Conservation (phyloP, 2,888 invertebrate genomes). For the Synergus japonicus region DNA sequence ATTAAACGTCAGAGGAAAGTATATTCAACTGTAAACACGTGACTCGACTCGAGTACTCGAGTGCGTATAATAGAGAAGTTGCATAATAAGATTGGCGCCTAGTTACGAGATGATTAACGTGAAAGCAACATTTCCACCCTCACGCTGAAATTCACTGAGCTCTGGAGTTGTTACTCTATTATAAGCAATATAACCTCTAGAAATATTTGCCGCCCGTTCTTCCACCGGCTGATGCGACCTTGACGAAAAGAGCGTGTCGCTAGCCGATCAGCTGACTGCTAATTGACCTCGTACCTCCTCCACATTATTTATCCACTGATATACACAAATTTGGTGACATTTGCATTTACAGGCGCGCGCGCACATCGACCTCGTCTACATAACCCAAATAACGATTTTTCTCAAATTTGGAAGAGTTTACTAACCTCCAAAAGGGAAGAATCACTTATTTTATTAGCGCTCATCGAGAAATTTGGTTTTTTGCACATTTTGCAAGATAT, state of each 20-base stretch:
- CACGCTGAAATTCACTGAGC: not conserved
- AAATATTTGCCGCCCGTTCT: conserved; percentile 30
- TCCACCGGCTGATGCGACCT: conserved; percentile 31
- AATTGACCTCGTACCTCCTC: conserved; percentile 5
- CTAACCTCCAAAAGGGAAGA: not conserved
- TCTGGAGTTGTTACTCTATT: conserved; percentile 43
- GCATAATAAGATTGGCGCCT: conserved; percentile 56
- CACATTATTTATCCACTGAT: not conserved
- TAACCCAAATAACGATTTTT: not conserved
- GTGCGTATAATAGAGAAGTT: conserved; percentile 53
- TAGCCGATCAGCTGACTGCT: conserved; percentile 33
- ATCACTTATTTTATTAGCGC: too few relatives aligned
- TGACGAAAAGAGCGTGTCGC: conserved; percentile 32
- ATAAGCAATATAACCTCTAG: conserved; percentile 29
- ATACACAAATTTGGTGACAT: not conserved
- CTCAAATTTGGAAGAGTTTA: not conserved
- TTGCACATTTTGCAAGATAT: not conserved
- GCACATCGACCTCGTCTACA: not conserved
- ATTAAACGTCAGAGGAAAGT: conserved; percentile 54
- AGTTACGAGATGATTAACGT: conserved; percentile 40
- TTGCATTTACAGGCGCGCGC: conserved; percentile 2
- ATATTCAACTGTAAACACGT: conserved; percentile 55
- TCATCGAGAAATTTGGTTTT: not conserved
- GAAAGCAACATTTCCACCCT: conserved; percentile 42
- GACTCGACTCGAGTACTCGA: conserved; percentile 55